Base-by-base conservation (phyloP, 2,888 invertebrate genomes). In the Dryocosmus kuriphilus region DNA sequence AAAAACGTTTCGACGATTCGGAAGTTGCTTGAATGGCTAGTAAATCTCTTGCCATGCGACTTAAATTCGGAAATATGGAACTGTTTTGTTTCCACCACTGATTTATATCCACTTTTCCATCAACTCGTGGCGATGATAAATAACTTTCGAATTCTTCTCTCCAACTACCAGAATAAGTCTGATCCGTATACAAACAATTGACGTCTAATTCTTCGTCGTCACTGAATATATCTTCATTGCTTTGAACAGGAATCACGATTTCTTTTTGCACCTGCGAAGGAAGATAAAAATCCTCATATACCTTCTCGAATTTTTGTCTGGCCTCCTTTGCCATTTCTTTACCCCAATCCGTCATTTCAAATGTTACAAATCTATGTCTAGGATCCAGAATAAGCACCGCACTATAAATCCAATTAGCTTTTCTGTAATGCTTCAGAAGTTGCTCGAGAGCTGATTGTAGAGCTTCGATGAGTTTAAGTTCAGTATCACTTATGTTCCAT, bases 1-100 rank as follows among this genome's bases (percentile, higher is more conserved):
- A 73, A 4, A 73, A 6, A 16, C 51, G 27, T 16, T 73, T 24
- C 51, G 46, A 19, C 5, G 71, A 32, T 14, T 51, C 71, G 16
- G 51, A 73, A 24, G 71, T 73, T 27, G 71, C 30, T 51, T 73
- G 71, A 24, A 55, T 73, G 9, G 71, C 2, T n/a, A 73, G 16
- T 7, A 73, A 51, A 55, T 73, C 71, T 38, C 46, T 6, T 14
- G 71, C 71, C 71, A 71, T 71, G 24, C n/a, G 38, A 46, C 24
- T 46, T 3, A 41, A 22, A 19, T 41, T 41, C 9, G 71, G 71
- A 71, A 27, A 71, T 9, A 38, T 14, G 22, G 4, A 9, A 19
- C 22, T 24, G 14, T 27, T 46, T 51, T 30, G 46, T 27, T 22
- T 73, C 51, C 71, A 71, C 71, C 71, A 71, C 38, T 41, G 71